These are phyloP conservation scores for Athalia circularis DNA, from an alignment of 2,888 invertebrate genomes.

Conservation along the genomic window DNA sequence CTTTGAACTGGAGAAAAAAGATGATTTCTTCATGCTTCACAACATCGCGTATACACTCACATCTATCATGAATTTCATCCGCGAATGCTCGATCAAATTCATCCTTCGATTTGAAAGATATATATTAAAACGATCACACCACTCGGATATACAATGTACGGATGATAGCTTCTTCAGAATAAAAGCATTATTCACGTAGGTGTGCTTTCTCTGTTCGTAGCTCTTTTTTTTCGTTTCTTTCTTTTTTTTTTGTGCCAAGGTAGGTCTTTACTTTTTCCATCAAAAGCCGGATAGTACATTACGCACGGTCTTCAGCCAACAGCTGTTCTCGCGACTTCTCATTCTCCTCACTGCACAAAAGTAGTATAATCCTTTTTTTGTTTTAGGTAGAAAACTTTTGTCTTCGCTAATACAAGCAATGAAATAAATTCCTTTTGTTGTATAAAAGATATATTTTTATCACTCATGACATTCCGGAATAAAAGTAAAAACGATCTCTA, in stretches of 20 bases:
- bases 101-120: too few relatives aligned
- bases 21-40: not conserved
- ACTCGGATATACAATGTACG: too few relatives aligned
- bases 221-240: not conserved
- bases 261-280: conserved; percentile 25
- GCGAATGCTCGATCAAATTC: too few relatives aligned
- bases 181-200: not conserved
- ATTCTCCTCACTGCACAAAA: not conserved
- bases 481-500: not conserved
- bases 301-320: conserved; percentile 1
- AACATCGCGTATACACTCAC: not conserved
- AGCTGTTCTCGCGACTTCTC: conserved; percentile 9
- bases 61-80: too few relatives aligned
- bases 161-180: not conserved
- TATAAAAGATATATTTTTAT: not conserved
- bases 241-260: not conserved
- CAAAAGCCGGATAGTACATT: conserved; percentile 18
- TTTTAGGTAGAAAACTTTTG: not conserved
- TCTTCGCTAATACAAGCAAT: not conserved
- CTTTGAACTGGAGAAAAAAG: too few relatives aligned
- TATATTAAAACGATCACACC: too few relatives aligned
- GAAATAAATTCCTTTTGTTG: not conserved
- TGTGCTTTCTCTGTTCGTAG: too few relatives aligned
- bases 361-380: not conserved
- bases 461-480: not conserved